Evolutionary conservation across 2,888 invertebrate species (phyloP).

Genomic region (Cephonodes hylas): DNA sequence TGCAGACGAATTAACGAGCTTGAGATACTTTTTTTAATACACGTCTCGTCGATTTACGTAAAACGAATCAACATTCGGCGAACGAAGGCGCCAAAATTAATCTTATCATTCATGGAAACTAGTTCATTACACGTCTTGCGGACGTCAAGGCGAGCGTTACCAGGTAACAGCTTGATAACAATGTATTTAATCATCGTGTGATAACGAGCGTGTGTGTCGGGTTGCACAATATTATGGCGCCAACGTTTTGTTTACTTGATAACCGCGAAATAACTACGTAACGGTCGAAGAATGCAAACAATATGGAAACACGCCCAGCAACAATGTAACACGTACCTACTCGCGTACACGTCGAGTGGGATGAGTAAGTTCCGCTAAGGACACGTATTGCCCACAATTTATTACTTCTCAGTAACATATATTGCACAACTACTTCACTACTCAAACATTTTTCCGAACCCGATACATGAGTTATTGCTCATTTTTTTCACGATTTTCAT

Average conservation of each 20-base stretch:
- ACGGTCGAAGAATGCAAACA: conserved; percentile 1
- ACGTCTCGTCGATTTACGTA: not conserved
- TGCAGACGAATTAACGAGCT: not conserved
- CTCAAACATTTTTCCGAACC: not conserved
- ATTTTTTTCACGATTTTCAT: not conserved
- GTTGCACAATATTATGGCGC: conserved; percentile 36
- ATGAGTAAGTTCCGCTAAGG: not conserved
- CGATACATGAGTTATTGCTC: not conserved
- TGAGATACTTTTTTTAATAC: not conserved
- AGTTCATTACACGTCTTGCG: conserved; percentile 49
- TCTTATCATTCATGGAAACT: conserved; percentile 63
- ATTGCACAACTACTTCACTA: not conserved
- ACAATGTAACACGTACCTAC: not conserved
- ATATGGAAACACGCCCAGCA: not conserved
- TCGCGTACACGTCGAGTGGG: not conserved
- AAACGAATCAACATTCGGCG: conserved; percentile 31
- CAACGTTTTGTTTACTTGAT: conserved; percentile 46
- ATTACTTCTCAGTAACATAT: not conserved
- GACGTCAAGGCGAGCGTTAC: conserved; percentile 43
- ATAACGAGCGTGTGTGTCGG: conserved; percentile 27
- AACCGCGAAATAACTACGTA: conserved; percentile 20
- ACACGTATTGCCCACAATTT: conserved; percentile 1
- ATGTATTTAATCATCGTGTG: conserved; percentile 46
- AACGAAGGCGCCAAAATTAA: conserved; percentile 56
- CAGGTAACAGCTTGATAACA: conserved; percentile 51